Conservation (phyloP, 2,113 vertebrate genomes). For the Theristicus caerulescens region DNA sequence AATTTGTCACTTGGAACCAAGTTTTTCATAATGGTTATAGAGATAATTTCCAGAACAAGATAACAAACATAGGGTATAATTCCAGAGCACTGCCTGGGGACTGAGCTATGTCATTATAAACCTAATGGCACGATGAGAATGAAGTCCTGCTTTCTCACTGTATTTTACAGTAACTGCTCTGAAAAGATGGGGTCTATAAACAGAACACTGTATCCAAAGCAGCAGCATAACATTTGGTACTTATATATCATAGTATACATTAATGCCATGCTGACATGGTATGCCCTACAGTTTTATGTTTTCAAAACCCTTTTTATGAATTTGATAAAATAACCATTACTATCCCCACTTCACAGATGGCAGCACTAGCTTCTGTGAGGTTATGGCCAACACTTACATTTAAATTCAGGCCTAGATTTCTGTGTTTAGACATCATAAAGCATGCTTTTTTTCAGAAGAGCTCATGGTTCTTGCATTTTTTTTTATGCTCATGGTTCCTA, state of each 20-base stretch:
- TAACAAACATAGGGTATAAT: constrained; percentile 15
- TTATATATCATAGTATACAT: constrained; percentile 44
- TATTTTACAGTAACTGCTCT: constrained; percentile 56
- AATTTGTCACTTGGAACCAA: not conserved
- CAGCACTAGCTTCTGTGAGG: not conserved
- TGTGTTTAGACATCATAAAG: not conserved
- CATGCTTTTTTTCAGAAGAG: not conserved
- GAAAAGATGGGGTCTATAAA: constrained; percentile 51
- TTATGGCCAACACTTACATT: not conserved
- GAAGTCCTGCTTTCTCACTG: constrained; percentile 32
- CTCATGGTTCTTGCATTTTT: not conserved
- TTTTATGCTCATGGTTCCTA: not conserved
- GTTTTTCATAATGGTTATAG: constrained; percentile 6
- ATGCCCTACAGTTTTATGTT: not conserved
- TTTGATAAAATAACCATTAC: not conserved
- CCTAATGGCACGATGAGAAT: constrained; percentile 22
- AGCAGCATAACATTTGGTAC: constrained; percentile 48
- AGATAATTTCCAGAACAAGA: constrained; percentile 17
- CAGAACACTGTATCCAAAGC: constrained; percentile 54
- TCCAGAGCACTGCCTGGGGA: not conserved
- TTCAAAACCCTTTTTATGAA: not conserved
- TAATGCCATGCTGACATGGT: constrained; percentile 3
- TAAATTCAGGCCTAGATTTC: not conserved
- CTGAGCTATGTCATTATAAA: constrained; percentile 27
- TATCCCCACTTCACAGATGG: not conserved